Percentiles rank a stretch among this genome's conserved stretches.
phyloP scores from a whole-genome alignment of 2,888 invertebrate species.

The Heteromurus nitidus region DNA sequence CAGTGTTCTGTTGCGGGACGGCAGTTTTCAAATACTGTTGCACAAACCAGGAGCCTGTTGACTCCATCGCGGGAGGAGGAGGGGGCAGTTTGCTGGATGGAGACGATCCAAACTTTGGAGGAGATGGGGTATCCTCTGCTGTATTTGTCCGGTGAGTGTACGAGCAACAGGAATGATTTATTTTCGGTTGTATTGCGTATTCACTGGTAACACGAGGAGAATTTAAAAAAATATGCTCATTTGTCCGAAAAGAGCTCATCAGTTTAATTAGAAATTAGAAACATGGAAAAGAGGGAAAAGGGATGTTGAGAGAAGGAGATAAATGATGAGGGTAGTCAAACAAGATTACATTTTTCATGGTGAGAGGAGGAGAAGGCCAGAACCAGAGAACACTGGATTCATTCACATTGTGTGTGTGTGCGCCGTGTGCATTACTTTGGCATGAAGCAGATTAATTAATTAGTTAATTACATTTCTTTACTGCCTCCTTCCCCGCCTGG shows the following conservation, averaged over 20 bases:
- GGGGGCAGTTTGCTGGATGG: conserved; percentile 18
- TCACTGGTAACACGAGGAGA: too few relatives aligned
- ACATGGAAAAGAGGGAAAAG: neutral
- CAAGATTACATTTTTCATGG: conserved; percentile 25
- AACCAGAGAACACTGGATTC: too few relatives aligned
- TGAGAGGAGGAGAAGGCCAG: neutral
- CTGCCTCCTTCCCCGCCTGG: neutral
- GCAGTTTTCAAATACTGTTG: conserved; percentile 76
- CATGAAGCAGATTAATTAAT: conserved; percentile 56
- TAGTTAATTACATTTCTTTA: conserved; percentile 56
- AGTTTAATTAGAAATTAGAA: conserved; percentile 31
- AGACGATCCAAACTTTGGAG: conserved; percentile 50
- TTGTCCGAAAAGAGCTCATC: conserved; percentile 25
- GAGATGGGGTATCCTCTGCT: conserved; percentile 45
- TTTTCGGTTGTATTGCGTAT: neutral
- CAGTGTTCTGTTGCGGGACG: conserved; percentile 76
- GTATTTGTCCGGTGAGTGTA: conserved; percentile 52
- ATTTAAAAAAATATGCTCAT: conserved; percentile 1
- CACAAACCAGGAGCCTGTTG: conserved; percentile 66
- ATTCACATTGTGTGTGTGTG: neutral
- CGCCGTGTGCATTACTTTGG: neutral
- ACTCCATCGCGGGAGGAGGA: conserved; percentile 1
- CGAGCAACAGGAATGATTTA: too few relatives aligned
- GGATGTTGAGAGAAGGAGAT: conserved; percentile 11
- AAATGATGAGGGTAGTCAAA: conserved; percentile 7